Evolutionary conservation across 2,888 invertebrate species (phyloP), one percentile per base, ranked within the genome.

Genomic region (Neoscelio sp.): DNA sequence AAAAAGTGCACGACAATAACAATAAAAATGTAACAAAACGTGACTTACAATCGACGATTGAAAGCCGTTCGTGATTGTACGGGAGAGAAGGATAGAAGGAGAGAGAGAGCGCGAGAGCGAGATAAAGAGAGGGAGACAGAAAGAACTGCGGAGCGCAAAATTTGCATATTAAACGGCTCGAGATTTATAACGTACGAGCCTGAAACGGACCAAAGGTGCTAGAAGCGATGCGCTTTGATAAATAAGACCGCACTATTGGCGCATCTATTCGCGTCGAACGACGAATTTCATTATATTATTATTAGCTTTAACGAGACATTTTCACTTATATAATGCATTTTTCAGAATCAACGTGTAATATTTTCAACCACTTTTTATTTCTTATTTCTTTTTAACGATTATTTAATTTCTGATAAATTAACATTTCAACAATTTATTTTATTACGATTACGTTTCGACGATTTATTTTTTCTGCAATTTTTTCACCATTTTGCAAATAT

Each of bases 101-200:
- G 44, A 6, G 71, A 64, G 74, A 56, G 73, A n/a, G 26, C 50
- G 44, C 7, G n/a, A 30, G 54, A 52, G 23, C 28, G 35, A 28
- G 28, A 13, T 20, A 33, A 35, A 8, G 42, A 28, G 68, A 77
- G 64, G 44, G 40, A 44, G 42, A 48, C 26, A 65, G 40, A 70
- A 62, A 38, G n/a, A 73, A 73, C 74, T 67, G 71, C 40, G 83
- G 84, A 83, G 85, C 74, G 82, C 58, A 65, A 83, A 79, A 90
- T 90, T 90, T 89, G 87, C 89, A 90, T 90, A 90, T 90, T 89
- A 90, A 90, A 89, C 87, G 90, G 89, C 87, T 89, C 80, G 85
- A 89, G 90, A 90, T 90, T 89, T 90, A 90, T 89, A 89, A 89
- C 89, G 86, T 80, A 83, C 79, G 82, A 74, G 77, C 67, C 80